Percentiles rank a stretch among this genome's conserved stretches.
Conservation (phyloP, 2,797 vertebrate species). For the Muscicapa comitata region DNA sequence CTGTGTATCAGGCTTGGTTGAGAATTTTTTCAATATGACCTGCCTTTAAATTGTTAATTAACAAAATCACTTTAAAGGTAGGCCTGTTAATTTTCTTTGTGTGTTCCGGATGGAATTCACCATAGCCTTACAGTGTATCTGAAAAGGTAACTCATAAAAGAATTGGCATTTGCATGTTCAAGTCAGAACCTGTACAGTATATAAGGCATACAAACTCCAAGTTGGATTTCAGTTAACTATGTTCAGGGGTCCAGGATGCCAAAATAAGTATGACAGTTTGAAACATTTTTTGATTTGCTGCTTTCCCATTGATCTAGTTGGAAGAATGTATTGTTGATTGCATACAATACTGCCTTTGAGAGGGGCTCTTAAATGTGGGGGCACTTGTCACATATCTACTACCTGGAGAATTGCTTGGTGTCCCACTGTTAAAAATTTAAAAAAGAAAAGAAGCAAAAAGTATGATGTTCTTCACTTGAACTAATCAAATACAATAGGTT, state of each 20-base stretch:
- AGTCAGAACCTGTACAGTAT: conserved; percentile 79
- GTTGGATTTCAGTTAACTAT: conserved; percentile 74
- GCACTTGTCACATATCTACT: conserved; percentile 78
- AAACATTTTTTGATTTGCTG: conserved; percentile 81
- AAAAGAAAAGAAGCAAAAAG: conserved; percentile 71
- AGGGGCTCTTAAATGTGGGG: conserved; percentile 78
- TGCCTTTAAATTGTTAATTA: conserved; percentile 73
- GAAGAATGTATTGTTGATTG: conserved; percentile 76
- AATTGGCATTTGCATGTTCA: conserved; percentile 80
- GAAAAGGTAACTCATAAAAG: conserved; percentile 74
- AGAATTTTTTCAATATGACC: conserved; percentile 66
- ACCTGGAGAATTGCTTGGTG: conserved; percentile 76
- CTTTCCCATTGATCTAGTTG: conserved; percentile 81
- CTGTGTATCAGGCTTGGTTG: conserved; percentile 71
- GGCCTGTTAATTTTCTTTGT: conserved; percentile 77
- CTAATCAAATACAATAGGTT: conserved; percentile 90
- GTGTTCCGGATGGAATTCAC: conserved; percentile 86
- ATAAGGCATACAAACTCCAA: conserved; percentile 71
- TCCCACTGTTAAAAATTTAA: conserved; percentile 69
- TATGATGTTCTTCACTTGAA: conserved; percentile 84
- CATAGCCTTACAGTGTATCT: conserved; percentile 89
- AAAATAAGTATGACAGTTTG: conserved; percentile 77
- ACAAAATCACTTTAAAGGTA: conserved; percentile 71
- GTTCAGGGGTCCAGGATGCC: conserved; percentile 83
- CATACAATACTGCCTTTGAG: conserved; percentile 84